Base-by-base conservation (phyloP, 2,888 invertebrate species). In the Aquatica leii region DNA sequence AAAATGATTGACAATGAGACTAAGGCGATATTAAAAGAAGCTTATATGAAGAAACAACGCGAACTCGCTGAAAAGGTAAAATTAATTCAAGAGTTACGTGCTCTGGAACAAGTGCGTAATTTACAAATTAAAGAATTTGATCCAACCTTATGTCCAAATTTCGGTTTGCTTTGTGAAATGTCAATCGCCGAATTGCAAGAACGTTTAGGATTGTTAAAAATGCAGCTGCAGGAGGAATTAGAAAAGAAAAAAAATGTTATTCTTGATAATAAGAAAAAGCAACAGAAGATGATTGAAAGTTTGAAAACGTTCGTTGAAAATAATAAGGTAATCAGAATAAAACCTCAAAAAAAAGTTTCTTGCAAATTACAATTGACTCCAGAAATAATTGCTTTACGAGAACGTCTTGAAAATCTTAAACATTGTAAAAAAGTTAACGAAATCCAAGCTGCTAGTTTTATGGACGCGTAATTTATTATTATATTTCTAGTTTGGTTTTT, bases 101-200 rank as follows among this genome's bases (percentile, higher is more conserved):
- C 78, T 0, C 62, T 83, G 34, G 79, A 83, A 41, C 77, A 78
- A 43, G 63, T 82, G 11, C 74, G 74, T 31, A 62, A 65, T 8
- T 56, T 73, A 1, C 83, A 82, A 2, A 66, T 69, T 34, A 69
- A 65, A 49, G 83, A 87, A 51, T 83, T 87, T 67, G 87, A 88
- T 76, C 82, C 86, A 0, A 87, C 86, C 0, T 86, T 87, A 77
- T 82, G 84, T 12, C 81, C 85, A 21, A 86, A 86, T 40, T 71
- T 87, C 12, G 88, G 88, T 0, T 79, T 88, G 9, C 72, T 88
- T 20, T 86, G 86, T 76, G 88, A 89, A 81, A 88, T 89, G 88
- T 88, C 88, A 0, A 82, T 88, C 50, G 85, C 85, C 5, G 88
- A 89, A 77, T 74, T 88, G 51, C 85, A 86, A 73, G 87, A 88